Evolutionary conservation across 1,140 invertebrate species (phyloP), one percentile per base, ranked within the genome.

Genomic region (Calliopsis andreniformis): DNA sequence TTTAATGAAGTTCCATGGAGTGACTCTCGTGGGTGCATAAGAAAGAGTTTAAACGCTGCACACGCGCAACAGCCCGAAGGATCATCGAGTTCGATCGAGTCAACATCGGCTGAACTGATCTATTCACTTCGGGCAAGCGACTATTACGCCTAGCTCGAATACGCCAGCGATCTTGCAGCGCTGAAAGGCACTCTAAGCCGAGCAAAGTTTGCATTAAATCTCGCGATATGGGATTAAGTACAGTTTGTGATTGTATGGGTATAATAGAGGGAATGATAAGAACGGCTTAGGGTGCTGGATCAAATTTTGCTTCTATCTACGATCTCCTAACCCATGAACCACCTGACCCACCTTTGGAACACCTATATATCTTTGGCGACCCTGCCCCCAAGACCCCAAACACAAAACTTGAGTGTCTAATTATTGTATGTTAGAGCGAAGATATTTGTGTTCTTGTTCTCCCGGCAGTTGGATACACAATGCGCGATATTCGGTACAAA

Each of bases 401-500:
- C 64, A 83, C 69, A 83, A 66, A 66, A 83, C 75, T 67, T 82
- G 49, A 76, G 77, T 84, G 81, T 83, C 76, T 86, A 87, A 87
- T 87, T 89, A 87, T 76, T 87, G 85, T 90, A 89, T 89, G 89
- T 90, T 92, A 92, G 91, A 91, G 92, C 92, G 89, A 92, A 89
- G 90, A 92, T 93, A 93, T 93, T 93, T 93, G 92, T 93, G 91
- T 93, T 93, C 91, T 94, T 93, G 92, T 93, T 93, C 92, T 94
- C 92, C 91, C 93, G 93, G 92, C 92, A 94, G 97, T 98, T 96
- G 97, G 97, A 94, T 98, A 98, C 95, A 97, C 97, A 94, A 98
- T 97, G 95, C 96, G 96, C 94, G 98, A 99, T 95, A 98, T 99
- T 94, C 95, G 96, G 92, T 99, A 98, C 95, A 97, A 96, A 94